These are phyloP conservation scores for Tuta absoluta DNA, from an alignment of 2,888 invertebrate genomes.

Conservation along the genomic window DNA sequence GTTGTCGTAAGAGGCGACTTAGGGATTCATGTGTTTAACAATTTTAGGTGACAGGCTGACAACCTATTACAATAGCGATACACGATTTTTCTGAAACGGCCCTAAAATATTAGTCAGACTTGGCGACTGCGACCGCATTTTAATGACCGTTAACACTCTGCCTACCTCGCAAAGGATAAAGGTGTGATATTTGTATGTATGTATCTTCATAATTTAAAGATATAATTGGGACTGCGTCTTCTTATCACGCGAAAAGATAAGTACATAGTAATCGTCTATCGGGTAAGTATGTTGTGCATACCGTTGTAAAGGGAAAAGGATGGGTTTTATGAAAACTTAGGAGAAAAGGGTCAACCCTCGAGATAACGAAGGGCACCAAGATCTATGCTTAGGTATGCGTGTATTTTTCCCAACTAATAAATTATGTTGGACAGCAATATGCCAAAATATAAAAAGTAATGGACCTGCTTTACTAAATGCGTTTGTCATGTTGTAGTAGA, in stretches of 20 bases:
- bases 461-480: background rate
- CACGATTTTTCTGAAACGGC: no score
- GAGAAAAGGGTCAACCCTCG: background rate
- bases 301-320: background rate
- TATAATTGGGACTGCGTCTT: background rate
- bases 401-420: background rate
- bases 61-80: no score
- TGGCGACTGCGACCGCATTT: no score
- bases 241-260: slow-evolving; percentile 1
- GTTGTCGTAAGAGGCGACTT: no score
- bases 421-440: no score
- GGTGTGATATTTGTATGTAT: no score
- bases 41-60: no score
- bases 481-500: background rate
- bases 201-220: background rate
- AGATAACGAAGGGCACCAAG: slow-evolving; percentile 5
- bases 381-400: background rate
- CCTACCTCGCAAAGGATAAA: no score
- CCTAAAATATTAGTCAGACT: no score
- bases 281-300: no score
- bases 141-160: no score
- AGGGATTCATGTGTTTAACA: no score
- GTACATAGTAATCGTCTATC: background rate
- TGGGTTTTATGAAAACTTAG: background rate
- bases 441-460: background rate